These are phyloP conservation scores for Druceiella hillmani DNA, from an alignment of 2,888 invertebrate genomes.

Conservation along the genomic window DNA sequence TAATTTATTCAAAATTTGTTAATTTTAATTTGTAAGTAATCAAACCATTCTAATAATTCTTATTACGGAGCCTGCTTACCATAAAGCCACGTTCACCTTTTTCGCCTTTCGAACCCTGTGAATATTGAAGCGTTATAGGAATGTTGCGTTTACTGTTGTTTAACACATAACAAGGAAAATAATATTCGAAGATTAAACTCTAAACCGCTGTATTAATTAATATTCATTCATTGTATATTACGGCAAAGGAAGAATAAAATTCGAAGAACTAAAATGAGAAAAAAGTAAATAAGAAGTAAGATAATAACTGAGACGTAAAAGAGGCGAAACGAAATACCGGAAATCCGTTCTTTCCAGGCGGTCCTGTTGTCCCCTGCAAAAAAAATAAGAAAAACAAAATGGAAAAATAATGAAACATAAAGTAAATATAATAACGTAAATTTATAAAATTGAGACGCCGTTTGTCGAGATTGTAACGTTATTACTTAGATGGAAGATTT, in stretches of 20 bases:
- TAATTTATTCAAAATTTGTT: no score
- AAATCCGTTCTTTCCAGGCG: conserved; percentile 84
- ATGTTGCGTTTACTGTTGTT: no score
- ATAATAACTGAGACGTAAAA: conserved; percentile 34
- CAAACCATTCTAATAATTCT: no score
- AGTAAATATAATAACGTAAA: conserved; percentile 7
- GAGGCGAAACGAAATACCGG: conserved; percentile 65
- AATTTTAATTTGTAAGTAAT: no score
- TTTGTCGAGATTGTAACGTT: no score
- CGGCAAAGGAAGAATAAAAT: neutral
- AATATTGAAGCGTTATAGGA: no score
- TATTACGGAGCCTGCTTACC: conserved; percentile 61
- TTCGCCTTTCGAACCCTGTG: conserved; percentile 70
- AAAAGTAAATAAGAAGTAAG: conserved; percentile 18
- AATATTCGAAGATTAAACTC: no score
- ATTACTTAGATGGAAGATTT: no score
- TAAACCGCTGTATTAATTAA: no score
- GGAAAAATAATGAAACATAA: conserved; percentile 27
- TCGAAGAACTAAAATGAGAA: conserved; percentile 4
- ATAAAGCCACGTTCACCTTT: conserved; percentile 69
- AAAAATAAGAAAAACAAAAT: conserved; percentile 29
- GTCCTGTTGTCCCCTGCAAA: conserved; percentile 72
- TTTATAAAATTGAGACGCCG: conserved; percentile 5
- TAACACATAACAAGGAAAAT: no score
- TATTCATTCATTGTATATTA: no score